Percentiles rank a stretch among this genome's conserved stretches.
These are phyloP conservation scores for Melanotaenia parkinsoni DNA, from an alignment of 2,797 vertebrate species.

Conservation along the genomic window DNA sequence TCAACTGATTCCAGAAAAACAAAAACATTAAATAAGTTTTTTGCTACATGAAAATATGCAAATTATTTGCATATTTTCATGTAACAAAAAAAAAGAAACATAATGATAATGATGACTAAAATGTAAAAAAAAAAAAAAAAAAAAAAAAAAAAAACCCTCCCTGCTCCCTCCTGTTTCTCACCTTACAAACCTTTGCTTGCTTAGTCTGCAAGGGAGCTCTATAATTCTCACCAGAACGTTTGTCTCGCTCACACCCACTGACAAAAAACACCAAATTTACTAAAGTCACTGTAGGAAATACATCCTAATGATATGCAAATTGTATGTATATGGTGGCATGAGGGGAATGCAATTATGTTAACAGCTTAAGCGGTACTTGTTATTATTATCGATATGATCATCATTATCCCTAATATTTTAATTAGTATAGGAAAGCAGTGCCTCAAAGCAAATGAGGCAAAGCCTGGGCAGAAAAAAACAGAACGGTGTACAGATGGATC, in stretches of 20 bases:
- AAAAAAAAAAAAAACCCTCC: not conserved
- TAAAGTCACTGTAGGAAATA: slow-evolving; percentile 62
- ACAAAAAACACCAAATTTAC: slow-evolving; percentile 58
- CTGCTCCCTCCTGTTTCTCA: slow-evolving; percentile 14
- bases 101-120: not conserved
- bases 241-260: slow-evolving; percentile 50
- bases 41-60: not conserved
- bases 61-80: slow-evolving; percentile 15
- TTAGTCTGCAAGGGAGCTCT: slow-evolving; percentile 45
- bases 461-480: slow-evolving; percentile 54
- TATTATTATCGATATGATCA: slow-evolving; percentile 76
- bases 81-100: slow-evolving; percentile 7
- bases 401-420: slow-evolving; percentile 82
- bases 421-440: slow-evolving; percentile 75
- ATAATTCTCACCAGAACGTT: slow-evolving; percentile 35
- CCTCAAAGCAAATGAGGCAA: slow-evolving; percentile 66
- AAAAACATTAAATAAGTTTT: not conserved
- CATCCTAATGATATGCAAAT: slow-evolving; percentile 82
- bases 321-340: slow-evolving; percentile 77
- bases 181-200: slow-evolving; percentile 35
- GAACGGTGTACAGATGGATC: slow-evolving; percentile 32
- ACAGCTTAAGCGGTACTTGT: slow-evolving; percentile 83
- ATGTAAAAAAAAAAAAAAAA: not conserved
- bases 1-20: not conserved
- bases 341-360: slow-evolving; percentile 84